Base-by-base conservation (phyloP, 2,888 invertebrate species). In the Lasioglossum zephyrum region DNA sequence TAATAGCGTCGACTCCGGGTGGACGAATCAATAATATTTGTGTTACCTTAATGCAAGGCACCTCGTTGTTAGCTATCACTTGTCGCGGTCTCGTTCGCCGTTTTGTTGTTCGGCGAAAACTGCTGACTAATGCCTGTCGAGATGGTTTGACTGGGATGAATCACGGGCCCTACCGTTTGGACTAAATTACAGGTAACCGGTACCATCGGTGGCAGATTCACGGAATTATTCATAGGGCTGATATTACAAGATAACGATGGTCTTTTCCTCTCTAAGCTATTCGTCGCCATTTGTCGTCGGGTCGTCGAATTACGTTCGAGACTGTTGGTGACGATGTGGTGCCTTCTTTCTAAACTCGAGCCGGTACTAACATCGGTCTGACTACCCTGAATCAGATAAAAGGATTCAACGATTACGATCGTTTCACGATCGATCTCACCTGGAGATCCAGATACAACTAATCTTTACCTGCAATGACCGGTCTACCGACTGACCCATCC, bases 31-130 rank as follows among this genome's bases (percentile, higher is more conserved):
- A 39, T 22, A 39, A 39, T 18, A 60, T 66, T 89, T 11, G 1
- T 4, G n/a, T 57, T 88, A 90, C 88, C 88, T 91, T 79, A 88
- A 73, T 88, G 78, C 80, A 88, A 90, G 83, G 77, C 78, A 88
- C 88, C 89, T 91, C 88, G 89, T 93, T 92, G 94, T 94, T 95
- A 95, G 94, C 95, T 95, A 87, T 95, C 94, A 81, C 92, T 94
- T 73, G 92, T 90, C 72, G 92, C 90, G 53, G 91, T 91, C 86
- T 94, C 94, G 77, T 91, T 93, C 47, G 91, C 79, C 76, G 87
- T 77, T 88, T 93, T 92, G 81, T 90, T 94, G 79, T 93, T 94
- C 60, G 91, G 60, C 26, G 93, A 76, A 70, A 92, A 90, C 47
- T 92, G 92, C 77, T 93, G 93, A 79, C 89, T 89, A 57, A 94